phyloP scores from a whole-genome alignment of 2,888 invertebrate genomes.

The Crepidodera aurea region DNA sequence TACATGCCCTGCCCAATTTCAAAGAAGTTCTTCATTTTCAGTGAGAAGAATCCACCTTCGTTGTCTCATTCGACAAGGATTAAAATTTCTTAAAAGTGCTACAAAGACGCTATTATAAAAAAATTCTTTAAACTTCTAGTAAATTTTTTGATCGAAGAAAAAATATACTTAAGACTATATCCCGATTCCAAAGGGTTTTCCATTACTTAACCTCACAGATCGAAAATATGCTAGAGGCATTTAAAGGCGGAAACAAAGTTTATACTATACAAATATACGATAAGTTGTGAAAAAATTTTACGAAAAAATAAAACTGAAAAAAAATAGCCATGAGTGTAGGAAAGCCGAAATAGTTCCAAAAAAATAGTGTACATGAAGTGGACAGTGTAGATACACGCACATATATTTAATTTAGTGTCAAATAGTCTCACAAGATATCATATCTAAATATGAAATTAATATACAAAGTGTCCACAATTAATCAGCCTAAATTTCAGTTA shows the following conservation, averaged over 20 bases:
- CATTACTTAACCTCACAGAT: constrained; percentile 42
- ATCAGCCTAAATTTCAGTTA: not conserved
- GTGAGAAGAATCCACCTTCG: constrained; percentile 45
- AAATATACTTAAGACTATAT: constrained; percentile 58
- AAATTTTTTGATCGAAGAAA: constrained; percentile 35
- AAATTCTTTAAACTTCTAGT: constrained; percentile 48
- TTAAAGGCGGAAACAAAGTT: constrained; percentile 40
- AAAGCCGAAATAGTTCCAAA: constrained; percentile 34
- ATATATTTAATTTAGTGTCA: constrained; percentile 49
- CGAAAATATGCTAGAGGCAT: constrained; percentile 41
- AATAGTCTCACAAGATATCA: constrained; percentile 56
- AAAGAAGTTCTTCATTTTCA: constrained; percentile 48
- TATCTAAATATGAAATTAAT: constrained; percentile 53
- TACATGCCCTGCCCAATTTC: too few species aligned
- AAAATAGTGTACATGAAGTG: constrained; percentile 48
- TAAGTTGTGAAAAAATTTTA: constrained; percentile 34
- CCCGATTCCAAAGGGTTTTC: constrained; percentile 41
- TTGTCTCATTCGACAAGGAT: constrained; percentile 41
- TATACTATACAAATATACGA: constrained; percentile 35
- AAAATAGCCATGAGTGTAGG: constrained; percentile 37
- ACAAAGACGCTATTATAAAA: constrained; percentile 36
- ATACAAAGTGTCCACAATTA: constrained; percentile 45
- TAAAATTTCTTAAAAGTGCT: constrained; percentile 36
- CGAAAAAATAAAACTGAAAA: constrained; percentile 34
- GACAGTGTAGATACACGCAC: constrained; percentile 57